Evolutionary conservation across 2,797 vertebrate genomes (phyloP), one percentile per base, ranked within the genome.

Genomic region (Micromesistius poutassou): DNA sequence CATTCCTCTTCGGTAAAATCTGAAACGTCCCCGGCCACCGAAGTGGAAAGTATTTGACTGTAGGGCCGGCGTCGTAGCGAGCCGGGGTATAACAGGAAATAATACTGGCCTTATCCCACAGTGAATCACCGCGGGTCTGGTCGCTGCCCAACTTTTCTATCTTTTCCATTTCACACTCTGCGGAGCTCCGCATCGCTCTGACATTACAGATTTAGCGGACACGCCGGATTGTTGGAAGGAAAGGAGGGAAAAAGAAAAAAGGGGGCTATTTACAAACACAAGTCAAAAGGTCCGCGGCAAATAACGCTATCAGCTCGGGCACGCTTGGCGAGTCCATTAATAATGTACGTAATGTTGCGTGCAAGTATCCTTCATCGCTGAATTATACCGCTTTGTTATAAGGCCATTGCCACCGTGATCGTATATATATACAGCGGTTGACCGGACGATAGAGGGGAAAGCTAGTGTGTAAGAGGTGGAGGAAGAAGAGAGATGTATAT

Each of bases 121-220:
- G 85, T 74, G 84, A 85, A 89, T 87, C 83, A 79, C 30, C 42
- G 31, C 12, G 46, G 79, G 77, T 75, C 30, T 12, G 1, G 76
- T 30, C 72, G 75, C 76, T 50, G 79, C 73, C 19, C 77, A 83
- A 77, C 83, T 85, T 84, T 86, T 84, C 80, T 68, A 79, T 86
- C 81, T 71, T 76, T 73, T 87, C 79, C 81, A 91, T 90, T 91
- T 90, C 87, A 89, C 84, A 89, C 80, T 85, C 85, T 86, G 82
- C 86, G 85, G 83, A 89, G 89, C 80, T 77, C 74, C 79, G 79
- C 76, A 85, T 88, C 55, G 68, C 74, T 78, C 35, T 80, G 77
- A 76, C 78, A 79, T 81, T 79, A 83, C 74, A 81, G 80, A 80
- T 81, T 77, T 80, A 73, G 72, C 42, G 33, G 78, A 33, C 30